A percentile compares a stretch with the other conserved stretches of the same genome.
phyloP scores from a whole-genome alignment of 1,140 invertebrate genomes.

The Nasonia giraulti region DNA sequence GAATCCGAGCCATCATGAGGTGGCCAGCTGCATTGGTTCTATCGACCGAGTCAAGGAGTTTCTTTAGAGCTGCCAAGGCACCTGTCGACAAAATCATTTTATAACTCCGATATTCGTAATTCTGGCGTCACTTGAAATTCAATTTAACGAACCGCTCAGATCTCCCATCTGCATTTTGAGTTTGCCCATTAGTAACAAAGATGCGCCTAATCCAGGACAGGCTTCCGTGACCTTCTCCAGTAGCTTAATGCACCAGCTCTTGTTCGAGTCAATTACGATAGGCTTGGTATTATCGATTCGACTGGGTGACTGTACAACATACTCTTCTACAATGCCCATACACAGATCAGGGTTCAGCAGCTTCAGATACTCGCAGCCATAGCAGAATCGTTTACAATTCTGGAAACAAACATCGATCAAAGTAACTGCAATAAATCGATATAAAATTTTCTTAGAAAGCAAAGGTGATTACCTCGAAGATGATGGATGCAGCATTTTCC shows the following conservation, averaged over 20 bases:
- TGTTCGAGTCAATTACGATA: conserved; percentile 68
- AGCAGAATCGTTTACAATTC: conserved; percentile 72
- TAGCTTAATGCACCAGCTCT: conserved; percentile 76
- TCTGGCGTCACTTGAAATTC: neutral
- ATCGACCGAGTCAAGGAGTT: conserved; percentile 84
- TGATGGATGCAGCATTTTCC: conserved; percentile 1
- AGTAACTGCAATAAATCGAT: neutral
- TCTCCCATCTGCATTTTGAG: conserved; percentile 88
- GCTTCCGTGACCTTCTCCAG: conserved; percentile 84
- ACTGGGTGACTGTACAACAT: conserved; percentile 83
- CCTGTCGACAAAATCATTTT: conserved; percentile 55
- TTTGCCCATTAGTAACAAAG: conserved; percentile 85
- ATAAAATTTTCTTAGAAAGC: neutral
- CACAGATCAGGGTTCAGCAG: conserved; percentile 91
- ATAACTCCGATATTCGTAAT: neutral
- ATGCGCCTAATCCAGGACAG: conserved; percentile 87
- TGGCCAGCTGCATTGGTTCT: conserved; percentile 87
- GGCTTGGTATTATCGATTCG: conserved; percentile 54
- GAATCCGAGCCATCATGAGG: conserved; percentile 91
- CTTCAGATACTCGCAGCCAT: conserved; percentile 85
- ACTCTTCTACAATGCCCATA: conserved; percentile 85
- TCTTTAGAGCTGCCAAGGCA: conserved; percentile 80
- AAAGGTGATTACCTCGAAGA: conserved; percentile 17
- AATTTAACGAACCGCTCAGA: conserved; percentile 65
- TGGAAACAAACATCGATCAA: conserved; percentile 1